Conservation (phyloP, 2,797 vertebrate genomes). For the Enteromius trimaculatus region DNA sequence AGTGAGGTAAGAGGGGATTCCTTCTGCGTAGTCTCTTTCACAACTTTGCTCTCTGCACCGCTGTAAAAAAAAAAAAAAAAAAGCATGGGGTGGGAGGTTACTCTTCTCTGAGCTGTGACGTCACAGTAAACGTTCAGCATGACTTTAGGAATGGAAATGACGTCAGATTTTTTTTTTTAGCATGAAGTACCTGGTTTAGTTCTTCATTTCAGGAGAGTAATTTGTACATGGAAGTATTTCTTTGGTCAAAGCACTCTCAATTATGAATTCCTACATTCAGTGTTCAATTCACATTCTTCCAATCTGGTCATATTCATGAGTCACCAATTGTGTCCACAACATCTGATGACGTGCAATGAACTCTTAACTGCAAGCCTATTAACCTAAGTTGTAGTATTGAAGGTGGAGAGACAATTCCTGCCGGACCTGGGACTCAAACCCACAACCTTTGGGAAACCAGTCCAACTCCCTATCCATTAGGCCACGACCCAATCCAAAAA, state of each 20-base stretch:
- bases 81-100: slow-evolving; percentile 11
- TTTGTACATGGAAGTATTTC: neutral
- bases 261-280: neutral
- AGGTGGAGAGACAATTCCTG: too few relatives aligned
- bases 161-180: neutral
- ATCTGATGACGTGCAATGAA: neutral
- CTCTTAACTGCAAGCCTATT: neutral
- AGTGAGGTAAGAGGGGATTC: slow-evolving; percentile 54
- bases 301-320: neutral
- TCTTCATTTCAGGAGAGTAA: neutral
- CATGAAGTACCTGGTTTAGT: neutral
- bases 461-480: too few relatives aligned
- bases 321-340: neutral
- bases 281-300: neutral
- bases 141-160: neutral
- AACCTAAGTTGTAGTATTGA: too few relatives aligned
- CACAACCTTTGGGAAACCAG: too few relatives aligned
- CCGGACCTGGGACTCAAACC: too few relatives aligned
- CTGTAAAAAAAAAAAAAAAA: neutral
- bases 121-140: slow-evolving; percentile 26
- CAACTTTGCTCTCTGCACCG: slow-evolving; percentile 18
- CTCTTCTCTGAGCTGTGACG: slow-evolving; percentile 6
- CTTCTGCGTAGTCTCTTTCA: slow-evolving; percentile 41
- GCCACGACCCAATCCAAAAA: too few relatives aligned
- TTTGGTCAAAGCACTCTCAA: neutral